Percentiles rank a stretch among this genome's conserved stretches.
phyloP scores from a whole-genome alignment of 2,113 vertebrate genomes.

The Elgaria multicarinata region DNA sequence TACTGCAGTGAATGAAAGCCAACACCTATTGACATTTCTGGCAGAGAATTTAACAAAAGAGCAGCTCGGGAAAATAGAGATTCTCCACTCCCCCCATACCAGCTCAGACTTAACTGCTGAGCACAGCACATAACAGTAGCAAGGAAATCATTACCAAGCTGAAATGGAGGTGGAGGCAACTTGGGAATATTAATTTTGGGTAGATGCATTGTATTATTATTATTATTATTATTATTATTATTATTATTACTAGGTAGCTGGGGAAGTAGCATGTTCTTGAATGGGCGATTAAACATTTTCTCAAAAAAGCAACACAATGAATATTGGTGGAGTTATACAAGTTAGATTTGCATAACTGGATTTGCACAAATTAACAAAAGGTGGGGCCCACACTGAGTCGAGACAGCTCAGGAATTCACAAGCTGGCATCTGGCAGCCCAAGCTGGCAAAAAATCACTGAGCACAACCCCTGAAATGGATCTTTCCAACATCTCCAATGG shows the following conservation, averaged over 20 bases:
- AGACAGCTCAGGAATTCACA: too few relatives aligned
- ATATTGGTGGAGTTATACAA: not conserved
- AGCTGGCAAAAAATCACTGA: too few relatives aligned
- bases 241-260: not conserved
- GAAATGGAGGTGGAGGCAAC: constrained; percentile 13
- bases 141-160: constrained; percentile 41
- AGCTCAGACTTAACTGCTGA: constrained; percentile 48
- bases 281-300: not conserved
- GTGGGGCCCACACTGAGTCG: too few relatives aligned
- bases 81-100: constrained; percentile 23
- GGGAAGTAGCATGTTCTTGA: not conserved
- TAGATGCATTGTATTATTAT: not conserved
- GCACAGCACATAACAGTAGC: constrained; percentile 21
- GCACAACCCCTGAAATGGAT: too few relatives aligned
- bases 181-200: constrained; percentile 25
- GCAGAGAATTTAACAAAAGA: constrained; percentile 41
- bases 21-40: constrained; percentile 57
- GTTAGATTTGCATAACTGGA: too few relatives aligned
- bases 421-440: too few relatives aligned
- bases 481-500: too few relatives aligned
- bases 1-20: constrained; percentile 52
- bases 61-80: constrained; percentile 49
- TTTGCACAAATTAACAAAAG: too few relatives aligned
- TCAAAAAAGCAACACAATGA: not conserved
- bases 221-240: not conserved